Evolutionary conservation across 1,140 invertebrate genomes (phyloP), one percentile per base, ranked within the genome.

Genomic region (Zaprionus inermis): DNA sequence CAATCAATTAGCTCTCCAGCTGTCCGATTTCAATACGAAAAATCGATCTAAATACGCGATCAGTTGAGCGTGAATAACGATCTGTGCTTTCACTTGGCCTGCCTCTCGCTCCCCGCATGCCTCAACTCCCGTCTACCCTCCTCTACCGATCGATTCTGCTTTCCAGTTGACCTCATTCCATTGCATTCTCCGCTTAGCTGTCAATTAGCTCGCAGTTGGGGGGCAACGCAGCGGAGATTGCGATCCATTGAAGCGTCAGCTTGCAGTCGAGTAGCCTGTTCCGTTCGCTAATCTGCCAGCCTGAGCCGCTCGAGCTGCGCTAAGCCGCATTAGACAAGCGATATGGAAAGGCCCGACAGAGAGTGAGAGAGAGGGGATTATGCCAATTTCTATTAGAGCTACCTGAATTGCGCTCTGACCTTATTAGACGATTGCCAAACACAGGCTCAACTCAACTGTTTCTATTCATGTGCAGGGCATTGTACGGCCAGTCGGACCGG

Each of bases 371-470:
- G 24, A 41, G 49, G 24, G 49, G 24, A 41, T 55, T 28, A 60
- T 65, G 71, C 71, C 75, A 74, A 78, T 75, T 65, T n/a, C 54
- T 59, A 64, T 70, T 75, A 69, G 38, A 41, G 61, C 78, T 80
- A 81, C 75, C 75, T 82, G 79, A 52, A 28, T 18, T 4, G 11
- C 1, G n/a, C 52, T 14, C 41, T 75, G 76, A 78, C 76, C 66
- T 61, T 75, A 71, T 78, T 75, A 75, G 72, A 66, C 54, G 72
- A 57, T 74, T 70, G 67, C 41, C 72, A 65, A 72, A 65, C 49
- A 65, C 49, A 65, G 10, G 52, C 2, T n/a, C 30, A 41, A 30
- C 34, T n/a, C 7, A 46, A 46, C 14, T 38, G 46, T 30, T 60
- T 69, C 20, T 38, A 54, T 38, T 63, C 18, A 49, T 44, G 49